A percentile compares a stretch with the other conserved stretches of the same genome.
Conservation (phyloP, 2,888 invertebrate species). For the Andrena chrysosceles region DNA sequence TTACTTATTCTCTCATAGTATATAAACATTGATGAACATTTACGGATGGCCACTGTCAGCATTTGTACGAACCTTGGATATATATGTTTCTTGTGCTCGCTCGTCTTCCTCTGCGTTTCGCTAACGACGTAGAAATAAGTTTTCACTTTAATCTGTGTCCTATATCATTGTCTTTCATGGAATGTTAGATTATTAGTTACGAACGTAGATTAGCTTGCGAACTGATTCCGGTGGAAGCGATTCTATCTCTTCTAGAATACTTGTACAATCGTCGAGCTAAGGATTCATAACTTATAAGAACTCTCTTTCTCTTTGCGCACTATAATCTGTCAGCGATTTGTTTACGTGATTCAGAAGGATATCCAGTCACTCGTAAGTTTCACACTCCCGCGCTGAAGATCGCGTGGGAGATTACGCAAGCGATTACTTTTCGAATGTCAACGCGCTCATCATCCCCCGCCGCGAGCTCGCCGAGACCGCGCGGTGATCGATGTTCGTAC, state of each 20-base stretch:
- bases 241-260: slow-evolving; percentile 39
- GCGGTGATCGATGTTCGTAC: not conserved
- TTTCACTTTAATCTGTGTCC: slow-evolving; percentile 10
- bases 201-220: slow-evolving; percentile 33
- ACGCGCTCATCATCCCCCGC: not conserved
- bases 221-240: slow-evolving; percentile 71
- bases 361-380: not conserved
- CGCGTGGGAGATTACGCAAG: not conserved
- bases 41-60: not conserved
- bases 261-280: slow-evolving; percentile 55
- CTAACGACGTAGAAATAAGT: slow-evolving; percentile 5
- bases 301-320: slow-evolving; percentile 6
- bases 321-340: slow-evolving; percentile 18
- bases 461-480: not conserved
- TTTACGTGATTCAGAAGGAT: slow-evolving; percentile 13
- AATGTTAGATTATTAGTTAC: not conserved
- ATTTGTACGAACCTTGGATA: not conserved
- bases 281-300: not conserved
- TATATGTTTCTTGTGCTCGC: not conserved
- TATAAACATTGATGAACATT: no score
- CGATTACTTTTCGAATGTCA: slow-evolving; percentile 2
- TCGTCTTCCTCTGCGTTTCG: slow-evolving; percentile 10
- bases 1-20: no score
- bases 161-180: slow-evolving; percentile 34
- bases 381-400: not conserved